These are phyloP conservation scores for Oryctes rhinoceros DNA, from an alignment of 1,140 invertebrate species.

Conservation along the genomic window DNA sequence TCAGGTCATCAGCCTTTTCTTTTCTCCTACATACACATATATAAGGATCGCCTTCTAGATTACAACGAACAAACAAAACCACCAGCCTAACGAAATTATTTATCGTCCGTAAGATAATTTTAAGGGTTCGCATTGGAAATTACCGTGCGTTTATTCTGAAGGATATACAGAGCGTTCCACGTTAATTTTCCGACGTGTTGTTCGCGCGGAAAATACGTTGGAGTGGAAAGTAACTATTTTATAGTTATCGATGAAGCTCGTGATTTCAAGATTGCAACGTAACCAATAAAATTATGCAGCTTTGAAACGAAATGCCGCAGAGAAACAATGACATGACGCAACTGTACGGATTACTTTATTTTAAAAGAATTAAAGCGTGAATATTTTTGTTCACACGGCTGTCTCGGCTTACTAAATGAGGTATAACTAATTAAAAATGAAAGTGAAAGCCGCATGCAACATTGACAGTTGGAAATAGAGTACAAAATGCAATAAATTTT, in stretches of 20 bases:
- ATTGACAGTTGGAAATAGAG: background rate
- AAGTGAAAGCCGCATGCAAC: conserved; percentile 10
- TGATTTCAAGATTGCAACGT: background rate
- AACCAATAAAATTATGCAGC: background rate
- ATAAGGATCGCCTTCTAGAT: background rate
- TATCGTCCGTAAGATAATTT: background rate
- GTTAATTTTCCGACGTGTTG: no score
- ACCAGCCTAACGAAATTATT: background rate
- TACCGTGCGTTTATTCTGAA: background rate
- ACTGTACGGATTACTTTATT: background rate
- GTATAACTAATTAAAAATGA: conserved; percentile 38
- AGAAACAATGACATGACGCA: background rate
- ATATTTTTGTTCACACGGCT: conserved; percentile 12
- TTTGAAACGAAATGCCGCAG: background rate
- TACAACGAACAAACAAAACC: conserved; percentile 4
- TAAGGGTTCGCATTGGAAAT: background rate
- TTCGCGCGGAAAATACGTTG: background rate
- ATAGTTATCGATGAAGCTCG: background rate
- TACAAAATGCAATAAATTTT: background rate
- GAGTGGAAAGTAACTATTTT: background rate
- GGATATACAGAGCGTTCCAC: background rate
- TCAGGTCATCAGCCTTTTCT: conserved; percentile 33
- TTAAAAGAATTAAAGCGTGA: background rate
- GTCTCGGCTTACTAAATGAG: background rate
- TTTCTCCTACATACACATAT: conserved; percentile 32